Conservation (phyloP, 2,113 vertebrate genomes). For the Menura novaehollandiae region DNA sequence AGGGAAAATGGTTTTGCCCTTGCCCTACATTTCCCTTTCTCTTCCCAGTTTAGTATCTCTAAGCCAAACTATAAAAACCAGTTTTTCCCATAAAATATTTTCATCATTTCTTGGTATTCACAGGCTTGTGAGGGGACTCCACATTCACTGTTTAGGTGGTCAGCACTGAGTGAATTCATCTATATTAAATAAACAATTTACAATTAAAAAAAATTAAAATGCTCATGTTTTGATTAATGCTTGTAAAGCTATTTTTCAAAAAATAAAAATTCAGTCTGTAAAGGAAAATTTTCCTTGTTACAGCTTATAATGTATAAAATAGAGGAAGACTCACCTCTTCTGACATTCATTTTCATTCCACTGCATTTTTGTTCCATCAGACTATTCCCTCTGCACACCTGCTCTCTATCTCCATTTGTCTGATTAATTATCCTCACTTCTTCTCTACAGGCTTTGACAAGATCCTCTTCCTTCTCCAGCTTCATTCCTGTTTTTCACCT, state of each 20-base stretch:
- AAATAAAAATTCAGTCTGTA: neutral
- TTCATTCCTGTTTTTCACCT: neutral
- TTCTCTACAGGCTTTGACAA: constrained; percentile 15
- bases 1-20: constrained; percentile 3
- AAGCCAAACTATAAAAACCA: neutral
- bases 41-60: neutral
- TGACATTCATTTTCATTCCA: constrained; percentile 9
- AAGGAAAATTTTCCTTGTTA: neutral
- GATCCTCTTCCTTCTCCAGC: neutral
- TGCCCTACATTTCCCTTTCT: neutral
- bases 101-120: neutral
- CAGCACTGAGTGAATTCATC: neutral
- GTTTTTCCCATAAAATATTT: neutral
- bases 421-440: constrained; percentile 43
- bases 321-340: neutral
- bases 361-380: neutral
- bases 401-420: constrained; percentile 37
- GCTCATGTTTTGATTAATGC: neutral
- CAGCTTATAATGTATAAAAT: neutral
- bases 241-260: neutral
- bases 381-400: constrained; percentile 8
- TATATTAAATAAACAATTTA: neutral
- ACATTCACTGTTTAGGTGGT: neutral
- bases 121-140: neutral
- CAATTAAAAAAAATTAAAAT: neutral